Conservation (phyloP, 1,140 invertebrate species). For the Eupeodes corollae region DNA sequence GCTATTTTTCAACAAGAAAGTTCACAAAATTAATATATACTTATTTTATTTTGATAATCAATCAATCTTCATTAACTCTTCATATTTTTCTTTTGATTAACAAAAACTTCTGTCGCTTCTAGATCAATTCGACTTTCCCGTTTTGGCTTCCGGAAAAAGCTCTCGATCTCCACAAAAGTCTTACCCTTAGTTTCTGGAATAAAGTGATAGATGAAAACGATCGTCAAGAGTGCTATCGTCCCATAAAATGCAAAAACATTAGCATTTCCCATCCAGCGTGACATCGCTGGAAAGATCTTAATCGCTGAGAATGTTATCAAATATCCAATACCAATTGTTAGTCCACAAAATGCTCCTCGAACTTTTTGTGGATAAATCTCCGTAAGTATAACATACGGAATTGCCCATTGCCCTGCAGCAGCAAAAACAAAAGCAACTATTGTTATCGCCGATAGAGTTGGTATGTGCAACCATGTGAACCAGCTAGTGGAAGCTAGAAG, state of each 20-base stretch:
- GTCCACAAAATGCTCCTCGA: conserved; percentile 52
- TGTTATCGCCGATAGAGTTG: conserved; percentile 38
- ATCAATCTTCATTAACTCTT: no score
- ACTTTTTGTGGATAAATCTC: conserved; percentile 59
- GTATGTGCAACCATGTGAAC: conserved; percentile 14
- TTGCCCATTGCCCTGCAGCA: conserved; percentile 48
- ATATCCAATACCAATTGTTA: conserved; percentile 55
- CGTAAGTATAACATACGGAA: conserved; percentile 65
- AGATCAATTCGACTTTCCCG: neutral
- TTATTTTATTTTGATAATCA: no score
- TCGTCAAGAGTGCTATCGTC: conserved; percentile 50
- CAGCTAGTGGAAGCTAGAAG: conserved; percentile 36
- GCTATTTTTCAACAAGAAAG: no score
- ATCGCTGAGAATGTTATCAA: conserved; percentile 60
- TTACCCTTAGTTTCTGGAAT: conserved; percentile 75
- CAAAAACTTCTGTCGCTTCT: no score
- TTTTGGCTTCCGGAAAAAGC: conserved; percentile 37
- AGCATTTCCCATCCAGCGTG: conserved; percentile 43
- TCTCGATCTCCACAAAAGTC: conserved; percentile 58
- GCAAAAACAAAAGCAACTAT: conserved; percentile 48
- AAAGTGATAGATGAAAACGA: conserved; percentile 52
- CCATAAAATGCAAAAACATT: conserved; percentile 64
- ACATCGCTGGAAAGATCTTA: conserved; percentile 55
- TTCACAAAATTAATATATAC: no score
- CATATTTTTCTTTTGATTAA: no score